phyloP scores from a whole-genome alignment of 2,888 invertebrate genomes.

The Hoplodrina ambigua region DNA sequence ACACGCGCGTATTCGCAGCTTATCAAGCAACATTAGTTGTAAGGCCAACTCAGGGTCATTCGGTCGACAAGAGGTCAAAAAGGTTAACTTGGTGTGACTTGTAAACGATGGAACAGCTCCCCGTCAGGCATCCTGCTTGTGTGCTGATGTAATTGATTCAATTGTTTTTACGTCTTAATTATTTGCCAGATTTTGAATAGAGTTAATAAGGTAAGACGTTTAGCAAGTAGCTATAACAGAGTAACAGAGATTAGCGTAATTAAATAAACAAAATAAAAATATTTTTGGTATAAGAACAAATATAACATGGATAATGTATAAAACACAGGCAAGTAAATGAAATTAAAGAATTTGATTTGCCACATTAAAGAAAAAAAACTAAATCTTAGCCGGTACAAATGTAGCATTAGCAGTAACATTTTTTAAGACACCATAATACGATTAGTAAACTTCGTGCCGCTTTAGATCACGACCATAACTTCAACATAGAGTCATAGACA shows the following conservation, averaged over 20 bases:
- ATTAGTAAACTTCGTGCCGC: constrained; percentile 23
- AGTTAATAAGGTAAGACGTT: neutral
- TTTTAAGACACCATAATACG: constrained; percentile 24
- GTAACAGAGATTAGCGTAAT: no score
- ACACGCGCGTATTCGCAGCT: constrained; percentile 26
- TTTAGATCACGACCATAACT: constrained; percentile 26
- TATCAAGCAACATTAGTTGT: constrained; percentile 46
- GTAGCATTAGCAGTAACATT: neutral
- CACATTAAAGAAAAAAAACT: no score
- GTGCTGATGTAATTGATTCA: constrained; percentile 7
- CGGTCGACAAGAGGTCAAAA: constrained; percentile 50
- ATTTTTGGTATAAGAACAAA: no score
- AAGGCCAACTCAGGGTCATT: constrained; percentile 46
- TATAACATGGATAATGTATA: no score
- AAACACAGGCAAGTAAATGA: no score
- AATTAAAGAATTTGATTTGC: neutral
- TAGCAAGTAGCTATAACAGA: neutral
- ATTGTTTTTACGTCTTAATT: neutral
- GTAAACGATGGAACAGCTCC: constrained; percentile 30
- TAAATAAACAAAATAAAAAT: no score
- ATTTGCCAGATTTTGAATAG: neutral
- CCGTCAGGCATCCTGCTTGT: constrained; percentile 23
- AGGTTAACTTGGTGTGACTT: constrained; percentile 46
- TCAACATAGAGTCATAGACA: constrained; percentile 62
- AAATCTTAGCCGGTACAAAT: neutral